Percentiles rank a stretch among this genome's conserved stretches.
These are phyloP conservation scores for Mya arenaria DNA, from an alignment of 1,140 invertebrate genomes.

Conservation along the genomic window DNA sequence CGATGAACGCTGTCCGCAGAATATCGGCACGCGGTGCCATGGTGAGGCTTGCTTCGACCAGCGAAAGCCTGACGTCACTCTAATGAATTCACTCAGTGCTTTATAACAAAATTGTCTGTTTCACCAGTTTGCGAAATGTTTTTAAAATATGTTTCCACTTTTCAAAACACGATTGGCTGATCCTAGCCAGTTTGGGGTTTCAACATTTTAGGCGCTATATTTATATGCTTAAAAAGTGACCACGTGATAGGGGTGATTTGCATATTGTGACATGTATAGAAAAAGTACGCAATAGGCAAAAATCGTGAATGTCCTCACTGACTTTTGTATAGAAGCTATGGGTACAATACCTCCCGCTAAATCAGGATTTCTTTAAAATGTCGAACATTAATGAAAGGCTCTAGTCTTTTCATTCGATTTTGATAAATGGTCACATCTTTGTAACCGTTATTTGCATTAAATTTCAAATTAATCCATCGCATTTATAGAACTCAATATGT, in stretches of 20 bases:
- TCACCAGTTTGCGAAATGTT: too few species aligned
- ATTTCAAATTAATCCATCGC: conserved; percentile 39
- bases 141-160: too few species aligned
- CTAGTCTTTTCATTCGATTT: conserved; percentile 22
- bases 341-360: conserved; percentile 1
- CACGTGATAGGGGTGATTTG: conserved; percentile 28
- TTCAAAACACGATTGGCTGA: too few species aligned
- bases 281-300: too few species aligned
- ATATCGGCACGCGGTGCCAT: conserved; percentile 51
- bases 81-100: too few species aligned
- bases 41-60: neutral
- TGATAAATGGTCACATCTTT: conserved; percentile 11
- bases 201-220: too few species aligned
- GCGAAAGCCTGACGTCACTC: too few species aligned
- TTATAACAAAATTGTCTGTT: too few species aligned
- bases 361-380: too few species aligned
- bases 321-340: neutral
- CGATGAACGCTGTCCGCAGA: conserved; percentile 24
- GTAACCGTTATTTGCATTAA: conserved; percentile 16
- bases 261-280: neutral
- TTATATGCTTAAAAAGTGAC: too few species aligned
- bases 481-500: conserved; percentile 1
- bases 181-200: too few species aligned
- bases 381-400: too few species aligned
- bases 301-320: conserved; percentile 25